Base-by-base conservation (phyloP, 2,888 invertebrate species). In the Latrodectus elegans region DNA sequence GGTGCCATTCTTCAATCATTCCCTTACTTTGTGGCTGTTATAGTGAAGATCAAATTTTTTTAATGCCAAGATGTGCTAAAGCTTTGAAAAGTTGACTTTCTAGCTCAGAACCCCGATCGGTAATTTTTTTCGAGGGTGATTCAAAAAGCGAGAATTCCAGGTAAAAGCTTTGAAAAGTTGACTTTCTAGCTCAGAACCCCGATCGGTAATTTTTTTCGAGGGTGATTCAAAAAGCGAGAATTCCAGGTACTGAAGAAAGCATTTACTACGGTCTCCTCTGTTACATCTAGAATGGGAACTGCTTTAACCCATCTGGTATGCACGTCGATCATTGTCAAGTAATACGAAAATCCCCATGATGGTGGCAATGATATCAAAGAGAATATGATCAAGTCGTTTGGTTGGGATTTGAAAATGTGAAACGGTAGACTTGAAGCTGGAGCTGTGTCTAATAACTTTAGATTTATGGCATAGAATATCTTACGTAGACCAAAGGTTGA, bases 281-380 rank as follows among this genome's bases (percentile, higher is more conserved):
- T 52, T 11, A 84, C 73, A 12, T 79, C 55, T 17, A 9, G 12
- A 12, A 73, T 67, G 8, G 75, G 82, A 10, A 26, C 4, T 4
- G 75, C 74, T 65, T 82, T 75, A 11, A 75, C 55, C 72, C 74
- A 79, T 38, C 85, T 17, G 8, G 79, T 55, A 6, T 74, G 74
- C 4, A 79, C 14, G 52, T 79, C 74, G 9, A 68, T 85, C 6
- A n/a, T 6, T 6, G 55, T 67, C 0, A 73, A 9, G 4, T 22
- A 22, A 17, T 79, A 74, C 26, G 52, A 22, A 15, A 22, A 53
- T 12, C 55, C 53, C n/a, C 52, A 12, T 8, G 65, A 84, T 8
- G 71, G 77, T 22, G 60, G 84, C 4, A 79, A 38, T 10, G 74
- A 79, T 38, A 14, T 85, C 68, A 0, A 83, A 0, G 49, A 70